Evolutionary conservation across 1,140 invertebrate species (phyloP), one percentile per base, ranked within the genome.

Genomic region (Manduca sexta): DNA sequence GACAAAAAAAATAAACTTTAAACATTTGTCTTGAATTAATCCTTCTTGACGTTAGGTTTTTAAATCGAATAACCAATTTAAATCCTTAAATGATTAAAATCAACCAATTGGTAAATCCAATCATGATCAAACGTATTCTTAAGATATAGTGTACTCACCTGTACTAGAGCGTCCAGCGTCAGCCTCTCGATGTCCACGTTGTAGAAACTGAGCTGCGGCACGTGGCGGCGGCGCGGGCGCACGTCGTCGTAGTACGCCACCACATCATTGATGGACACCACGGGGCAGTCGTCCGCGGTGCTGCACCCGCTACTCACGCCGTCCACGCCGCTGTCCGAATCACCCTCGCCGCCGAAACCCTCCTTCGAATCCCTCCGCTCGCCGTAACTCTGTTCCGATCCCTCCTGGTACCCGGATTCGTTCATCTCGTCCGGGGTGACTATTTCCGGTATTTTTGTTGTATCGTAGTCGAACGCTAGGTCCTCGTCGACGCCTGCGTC

Each of bases 131-230:
- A n/a, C n/a, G n/a, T n/a, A n/a, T n/a, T n/a, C n/a, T n/a, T n/a
- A n/a, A n/a, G n/a, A n/a, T n/a, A n/a, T n/a, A n/a, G n/a, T n/a
- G 37, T 10, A 64, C 75, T 64, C 8, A 84, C 81, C 81, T 84
- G 74, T 69, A 65, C 61, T 65, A 74, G 53, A 74, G 78, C 70
- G 60, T 80, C 78, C 66, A 78, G 47, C 4, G 77, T 69, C 74
- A 82, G 73, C 60, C 77, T 65, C 68, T 85, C 82, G 68, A 85
- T 76, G 49, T 85, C 82, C 57, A 85, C 63, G 48, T 70, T 62
- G 57, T 85, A 85, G 68, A 75, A 83, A 61, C 74, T 83, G 40
- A 80, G 73, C 95, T 18, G 95, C 90, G 82, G 94, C 86, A 60
- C 94, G 88, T 69, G 60, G 33, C 81, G 66, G 38, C 75, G 55